phyloP scores from a whole-genome alignment of 2,888 invertebrate species.

The Lamproptera curius region DNA sequence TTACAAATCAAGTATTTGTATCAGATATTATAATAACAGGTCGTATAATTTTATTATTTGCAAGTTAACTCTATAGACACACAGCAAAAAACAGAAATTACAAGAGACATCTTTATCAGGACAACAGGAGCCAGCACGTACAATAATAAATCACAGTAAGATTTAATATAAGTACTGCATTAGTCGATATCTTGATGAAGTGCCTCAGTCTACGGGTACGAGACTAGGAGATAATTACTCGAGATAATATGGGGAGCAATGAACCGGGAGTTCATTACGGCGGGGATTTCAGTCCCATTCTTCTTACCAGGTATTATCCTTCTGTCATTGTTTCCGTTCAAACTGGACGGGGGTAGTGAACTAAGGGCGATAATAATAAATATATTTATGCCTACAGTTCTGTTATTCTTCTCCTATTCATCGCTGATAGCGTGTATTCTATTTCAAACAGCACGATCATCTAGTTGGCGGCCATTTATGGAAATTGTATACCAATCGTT shows the following conservation, averaged over 20 bases:
- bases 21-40: no score
- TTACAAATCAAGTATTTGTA: no score
- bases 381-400: conserved; percentile 12
- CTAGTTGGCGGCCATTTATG: conserved; percentile 72
- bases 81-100: no score
- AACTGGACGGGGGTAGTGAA: conserved; percentile 26
- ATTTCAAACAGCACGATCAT: conserved; percentile 61
- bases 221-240: conserved; percentile 57
- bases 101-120: no score
- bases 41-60: no score
- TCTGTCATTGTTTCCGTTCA: conserved; percentile 45
- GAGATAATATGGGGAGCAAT: conserved; percentile 52
- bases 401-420: conserved; percentile 41
- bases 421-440: conserved; percentile 61
- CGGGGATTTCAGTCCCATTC: conserved; percentile 52
- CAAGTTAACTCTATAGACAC: no score
- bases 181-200: conserved; percentile 39
- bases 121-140: background rate
- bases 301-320: conserved; percentile 41
- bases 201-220: conserved; percentile 33
- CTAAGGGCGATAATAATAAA: conserved; percentile 14
- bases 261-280: conserved; percentile 50
- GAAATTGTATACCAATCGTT: conserved; percentile 77
- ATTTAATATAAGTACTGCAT: conserved; percentile 24
- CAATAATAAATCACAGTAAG: conserved; percentile 14